These are phyloP conservation scores for Hypanus sabinus DNA, from an alignment of 2,113 vertebrate genomes.

Conservation along the genomic window DNA sequence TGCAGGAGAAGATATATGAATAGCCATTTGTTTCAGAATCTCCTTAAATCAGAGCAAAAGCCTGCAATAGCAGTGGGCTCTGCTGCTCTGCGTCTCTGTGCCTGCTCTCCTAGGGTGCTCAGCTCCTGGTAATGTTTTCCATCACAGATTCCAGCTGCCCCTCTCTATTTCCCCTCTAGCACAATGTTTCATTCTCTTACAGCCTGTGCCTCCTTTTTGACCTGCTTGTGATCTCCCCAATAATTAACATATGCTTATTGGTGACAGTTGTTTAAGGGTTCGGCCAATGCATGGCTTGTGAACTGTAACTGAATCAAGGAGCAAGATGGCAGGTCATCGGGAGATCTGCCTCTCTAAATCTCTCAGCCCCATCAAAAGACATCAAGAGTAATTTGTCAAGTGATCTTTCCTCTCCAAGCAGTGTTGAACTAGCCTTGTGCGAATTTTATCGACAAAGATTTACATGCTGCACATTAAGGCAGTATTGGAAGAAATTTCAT, in stretches of 20 bases:
- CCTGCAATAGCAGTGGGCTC: neutral
- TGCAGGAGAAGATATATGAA: neutral
- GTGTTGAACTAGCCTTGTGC: neutral
- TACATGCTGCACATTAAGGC: conserved; percentile 25
- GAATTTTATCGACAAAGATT: conserved; percentile 22
- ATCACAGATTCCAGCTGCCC: conserved; percentile 58
- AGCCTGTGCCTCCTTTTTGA: conserved; percentile 83
- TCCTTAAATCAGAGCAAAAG: conserved; percentile 5
- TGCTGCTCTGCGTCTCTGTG: neutral
- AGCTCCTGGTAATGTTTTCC: neutral
- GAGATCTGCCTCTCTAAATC: neutral
- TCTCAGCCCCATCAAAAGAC: neutral
- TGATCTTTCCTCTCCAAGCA: neutral
- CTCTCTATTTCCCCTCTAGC: conserved; percentile 74
- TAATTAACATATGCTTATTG: conserved; percentile 98
- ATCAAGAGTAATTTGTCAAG: conserved; percentile 1
- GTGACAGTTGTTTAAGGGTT: conserved; percentile 87
- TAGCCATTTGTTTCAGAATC: neutral
- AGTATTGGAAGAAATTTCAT: conserved; percentile 28
- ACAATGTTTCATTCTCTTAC: conserved; percentile 74
- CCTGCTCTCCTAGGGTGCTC: neutral
- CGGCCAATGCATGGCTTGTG: conserved; percentile 67
- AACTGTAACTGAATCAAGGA: conserved; percentile 63
- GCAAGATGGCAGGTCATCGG: neutral
- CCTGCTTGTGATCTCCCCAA: conserved; percentile 88